phyloP scores from a whole-genome alignment of 2,113 vertebrate genomes.

The Nannobrachium achirus region DNA sequence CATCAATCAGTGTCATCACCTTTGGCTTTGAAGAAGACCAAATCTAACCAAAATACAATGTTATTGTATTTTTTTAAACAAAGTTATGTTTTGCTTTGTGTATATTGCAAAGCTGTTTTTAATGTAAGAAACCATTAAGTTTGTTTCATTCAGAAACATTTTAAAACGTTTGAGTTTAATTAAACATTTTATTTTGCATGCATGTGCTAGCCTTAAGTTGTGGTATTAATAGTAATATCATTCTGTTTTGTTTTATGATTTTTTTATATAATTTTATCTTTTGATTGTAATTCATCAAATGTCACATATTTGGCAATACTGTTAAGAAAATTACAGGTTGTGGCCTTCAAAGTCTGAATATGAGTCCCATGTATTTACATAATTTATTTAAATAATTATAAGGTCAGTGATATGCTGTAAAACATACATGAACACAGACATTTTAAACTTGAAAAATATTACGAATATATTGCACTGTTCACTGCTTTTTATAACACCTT shows the following conservation, averaged over 20 bases:
- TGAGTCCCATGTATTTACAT: neutral
- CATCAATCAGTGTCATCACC: conserved; percentile 27
- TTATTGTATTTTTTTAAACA: conserved; percentile 28
- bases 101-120: conserved; percentile 5
- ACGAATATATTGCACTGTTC: neutral
- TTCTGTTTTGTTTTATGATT: neutral
- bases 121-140: conserved; percentile 21
- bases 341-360: neutral
- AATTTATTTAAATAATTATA: neutral
- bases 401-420: neutral
- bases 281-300: neutral
- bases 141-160: conserved; percentile 63
- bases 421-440: neutral
- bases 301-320: neutral
- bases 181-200: conserved; percentile 65
- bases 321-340: neutral
- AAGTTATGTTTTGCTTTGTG: conserved; percentile 21
- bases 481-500: neutral
- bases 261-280: neutral
- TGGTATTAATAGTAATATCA: neutral
- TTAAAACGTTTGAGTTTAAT: conserved; percentile 62
- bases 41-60: conserved; percentile 33
- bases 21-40: conserved; percentile 18
- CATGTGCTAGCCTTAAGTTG: conserved; percentile 16
- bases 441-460: neutral